Conservation (phyloP, 2,113 vertebrate species). For the Chlamydotis undulata region DNA sequence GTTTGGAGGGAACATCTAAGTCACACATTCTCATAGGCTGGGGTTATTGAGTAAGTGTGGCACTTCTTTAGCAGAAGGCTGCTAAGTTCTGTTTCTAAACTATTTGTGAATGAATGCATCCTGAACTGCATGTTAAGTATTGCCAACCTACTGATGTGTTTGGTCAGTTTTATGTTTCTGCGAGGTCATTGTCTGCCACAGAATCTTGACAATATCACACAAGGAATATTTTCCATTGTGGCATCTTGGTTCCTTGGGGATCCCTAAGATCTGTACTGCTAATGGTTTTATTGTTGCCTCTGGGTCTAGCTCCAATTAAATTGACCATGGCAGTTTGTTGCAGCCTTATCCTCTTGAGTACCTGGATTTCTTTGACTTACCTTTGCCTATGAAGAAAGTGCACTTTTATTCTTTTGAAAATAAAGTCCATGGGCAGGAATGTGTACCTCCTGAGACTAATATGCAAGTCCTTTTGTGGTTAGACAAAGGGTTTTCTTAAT, state of each 20-base stretch:
- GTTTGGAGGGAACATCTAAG: neutral
- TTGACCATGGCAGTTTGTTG: conserved; percentile 31
- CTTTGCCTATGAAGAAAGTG: conserved; percentile 42
- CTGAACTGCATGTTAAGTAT: neutral
- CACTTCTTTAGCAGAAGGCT: neutral
- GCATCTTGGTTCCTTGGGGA: conserved; percentile 7
- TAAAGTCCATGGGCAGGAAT: conserved; percentile 16
- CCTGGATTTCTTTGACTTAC: conserved; percentile 61
- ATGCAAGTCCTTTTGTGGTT: conserved; percentile 51
- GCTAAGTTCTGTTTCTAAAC: neutral
- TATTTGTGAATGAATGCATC: neutral
- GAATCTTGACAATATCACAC: neutral
- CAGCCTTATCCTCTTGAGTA: conserved; percentile 51
- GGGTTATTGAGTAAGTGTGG: neutral
- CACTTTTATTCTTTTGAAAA: conserved; percentile 49
- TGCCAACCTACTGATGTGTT: neutral
- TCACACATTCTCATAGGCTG: neutral
- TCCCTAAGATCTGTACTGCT: conserved; percentile 25
- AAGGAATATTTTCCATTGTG: conserved; percentile 7
- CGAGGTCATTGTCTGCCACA: neutral
- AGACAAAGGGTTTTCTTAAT: conserved; percentile 66
- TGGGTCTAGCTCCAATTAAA: conserved; percentile 47
- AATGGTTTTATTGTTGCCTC: conserved; percentile 55
- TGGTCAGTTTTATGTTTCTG: neutral
- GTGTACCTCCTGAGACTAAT: conserved; percentile 38